A percentile compares a stretch with the other conserved stretches of the same genome.
Conservation (phyloP, 2,888 invertebrate genomes). For the Andrena bicolor region DNA sequence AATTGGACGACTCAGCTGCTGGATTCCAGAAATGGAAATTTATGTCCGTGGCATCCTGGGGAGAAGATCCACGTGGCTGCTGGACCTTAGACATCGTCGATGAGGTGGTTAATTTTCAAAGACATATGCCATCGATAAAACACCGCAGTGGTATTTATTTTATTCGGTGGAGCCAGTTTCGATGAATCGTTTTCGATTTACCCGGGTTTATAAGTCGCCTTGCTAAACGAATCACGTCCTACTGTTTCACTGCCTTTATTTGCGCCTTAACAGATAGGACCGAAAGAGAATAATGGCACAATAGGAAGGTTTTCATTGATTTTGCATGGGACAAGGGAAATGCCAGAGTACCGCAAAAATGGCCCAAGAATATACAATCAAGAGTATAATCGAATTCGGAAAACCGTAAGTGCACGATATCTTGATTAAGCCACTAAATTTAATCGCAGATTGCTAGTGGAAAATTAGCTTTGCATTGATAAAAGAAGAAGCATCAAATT, state of each 20-base stretch:
- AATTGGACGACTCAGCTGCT: slow-evolving; percentile 88
- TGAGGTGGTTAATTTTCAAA: slow-evolving; percentile 78
- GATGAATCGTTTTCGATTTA: background rate
- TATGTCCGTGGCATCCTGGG: slow-evolving; percentile 96
- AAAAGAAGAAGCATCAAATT: background rate
- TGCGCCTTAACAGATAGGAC: slow-evolving; percentile 81
- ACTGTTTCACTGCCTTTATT: slow-evolving; percentile 32
- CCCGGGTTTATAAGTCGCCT: background rate
- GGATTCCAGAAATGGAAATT: slow-evolving; percentile 95
- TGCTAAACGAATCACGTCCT: slow-evolving; percentile 1
- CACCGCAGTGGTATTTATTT: background rate
- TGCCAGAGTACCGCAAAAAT: slow-evolving; percentile 88
- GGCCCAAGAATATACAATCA: slow-evolving; percentile 87
- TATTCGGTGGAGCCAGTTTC: background rate
- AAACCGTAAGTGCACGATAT: slow-evolving; percentile 70
- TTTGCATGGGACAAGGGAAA: slow-evolving; percentile 90
- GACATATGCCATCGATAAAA: slow-evolving; percentile 1
- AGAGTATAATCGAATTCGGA: slow-evolving; percentile 85
- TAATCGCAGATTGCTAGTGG: background rate
- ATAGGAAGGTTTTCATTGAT: slow-evolving; percentile 88
- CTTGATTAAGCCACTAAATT: background rate
- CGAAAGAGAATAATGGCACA: slow-evolving; percentile 86
- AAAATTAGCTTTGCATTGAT: background rate
- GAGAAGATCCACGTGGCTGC: slow-evolving; percentile 91
- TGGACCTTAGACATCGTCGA: slow-evolving; percentile 87